Conservation (phyloP, 2,888 invertebrate species). For the Hypercompe scribonia region DNA sequence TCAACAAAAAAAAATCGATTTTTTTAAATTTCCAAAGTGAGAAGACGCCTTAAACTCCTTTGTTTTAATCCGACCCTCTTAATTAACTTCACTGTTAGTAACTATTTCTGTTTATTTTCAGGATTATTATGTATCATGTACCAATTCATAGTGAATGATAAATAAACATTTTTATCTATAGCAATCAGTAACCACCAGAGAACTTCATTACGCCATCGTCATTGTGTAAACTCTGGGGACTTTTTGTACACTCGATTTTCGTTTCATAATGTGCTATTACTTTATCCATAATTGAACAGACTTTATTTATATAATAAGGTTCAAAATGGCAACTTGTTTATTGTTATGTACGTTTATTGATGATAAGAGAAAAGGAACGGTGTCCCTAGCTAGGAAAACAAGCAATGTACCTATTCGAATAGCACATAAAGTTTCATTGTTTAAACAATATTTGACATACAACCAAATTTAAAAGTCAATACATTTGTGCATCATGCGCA, state of each 20-base stretch:
- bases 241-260: neutral
- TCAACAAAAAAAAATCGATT: no score
- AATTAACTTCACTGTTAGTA: no score
- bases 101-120: no score
- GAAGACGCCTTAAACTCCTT: no score
- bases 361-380: neutral
- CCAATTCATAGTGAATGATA: no score
- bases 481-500: neutral
- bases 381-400: neutral
- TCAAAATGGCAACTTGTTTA: neutral
- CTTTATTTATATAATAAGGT: neutral
- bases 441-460: neutral
- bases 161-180: neutral
- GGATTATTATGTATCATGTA: no score
- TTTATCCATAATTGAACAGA: neutral
- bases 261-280: neutral
- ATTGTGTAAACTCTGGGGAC: slow-evolving; percentile 5
- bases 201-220: slow-evolving; percentile 8
- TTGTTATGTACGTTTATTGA: neutral
- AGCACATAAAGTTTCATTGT: no score
- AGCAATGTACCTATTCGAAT: neutral
- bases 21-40: no score
- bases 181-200: slow-evolving; percentile 12
- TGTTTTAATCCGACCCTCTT: no score
- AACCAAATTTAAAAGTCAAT: neutral